Conservation (phyloP, 2,113 vertebrate genomes). For the Chroicocephalus ridibundus region DNA sequence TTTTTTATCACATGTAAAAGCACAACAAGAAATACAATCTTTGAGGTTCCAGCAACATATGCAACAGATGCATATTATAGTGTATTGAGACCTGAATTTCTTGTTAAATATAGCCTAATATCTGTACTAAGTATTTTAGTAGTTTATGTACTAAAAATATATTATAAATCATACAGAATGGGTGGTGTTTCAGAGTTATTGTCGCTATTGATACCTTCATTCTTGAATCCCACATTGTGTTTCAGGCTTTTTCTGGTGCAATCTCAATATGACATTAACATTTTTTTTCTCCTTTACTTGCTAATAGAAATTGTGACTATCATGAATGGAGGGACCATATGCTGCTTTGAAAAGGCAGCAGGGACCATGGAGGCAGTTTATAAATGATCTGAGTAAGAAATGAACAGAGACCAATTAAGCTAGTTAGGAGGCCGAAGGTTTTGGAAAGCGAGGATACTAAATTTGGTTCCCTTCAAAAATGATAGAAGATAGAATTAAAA, state of each 20-base stretch:
- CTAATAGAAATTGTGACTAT: constrained; percentile 50
- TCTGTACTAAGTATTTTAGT: neutral
- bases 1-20: neutral
- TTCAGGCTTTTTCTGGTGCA: neutral
- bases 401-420: constrained; percentile 62
- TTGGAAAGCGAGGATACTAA: neutral
- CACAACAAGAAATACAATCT: neutral
- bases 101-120: neutral
- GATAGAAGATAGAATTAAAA: constrained; percentile 1
- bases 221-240: neutral
- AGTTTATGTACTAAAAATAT: neutral
- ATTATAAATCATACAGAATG: neutral
- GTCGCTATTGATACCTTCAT: neutral
- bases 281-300: constrained; percentile 15
- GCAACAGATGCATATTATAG: neutral
- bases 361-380: constrained; percentile 37
- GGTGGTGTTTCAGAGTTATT: neutral
- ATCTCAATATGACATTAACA: neutral
- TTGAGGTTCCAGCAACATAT: neutral
- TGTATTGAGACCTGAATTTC: neutral
- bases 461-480: constrained; percentile 16
- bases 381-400: constrained; percentile 61
- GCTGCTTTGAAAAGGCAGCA: constrained; percentile 62
- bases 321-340: constrained; percentile 55
- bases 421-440: constrained; percentile 28